Evolutionary conservation across 1,140 invertebrate genomes (phyloP).

Genomic region (Drosophila navojoa): DNA sequence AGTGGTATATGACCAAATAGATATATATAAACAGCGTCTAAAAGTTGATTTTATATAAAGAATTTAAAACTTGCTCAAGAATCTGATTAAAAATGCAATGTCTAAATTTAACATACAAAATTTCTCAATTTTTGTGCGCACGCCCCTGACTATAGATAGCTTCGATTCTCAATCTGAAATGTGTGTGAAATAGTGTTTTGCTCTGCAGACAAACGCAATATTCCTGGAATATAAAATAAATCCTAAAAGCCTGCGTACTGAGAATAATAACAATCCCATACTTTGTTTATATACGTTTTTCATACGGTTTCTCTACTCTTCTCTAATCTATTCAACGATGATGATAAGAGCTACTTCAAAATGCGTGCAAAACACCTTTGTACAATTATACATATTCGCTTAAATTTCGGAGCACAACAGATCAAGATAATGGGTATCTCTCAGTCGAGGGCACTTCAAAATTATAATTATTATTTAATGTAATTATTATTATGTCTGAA

Average conservation of each 20-base stretch:
- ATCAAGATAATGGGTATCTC: neutral
- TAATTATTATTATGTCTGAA: neutral
- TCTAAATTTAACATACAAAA: slow-evolving; percentile 35
- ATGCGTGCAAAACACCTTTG: no score
- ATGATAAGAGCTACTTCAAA: no score
- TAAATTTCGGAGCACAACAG: neutral
- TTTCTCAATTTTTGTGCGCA: slow-evolving; percentile 34
- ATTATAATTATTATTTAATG: neutral
- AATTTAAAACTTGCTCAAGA: neutral
- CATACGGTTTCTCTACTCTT: no score
- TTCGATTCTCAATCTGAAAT: neutral
- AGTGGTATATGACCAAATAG: neutral
- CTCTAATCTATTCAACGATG: no score
- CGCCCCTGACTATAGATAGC: slow-evolving; percentile 42
- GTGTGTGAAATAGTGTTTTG: neutral
- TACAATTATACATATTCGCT: no score
- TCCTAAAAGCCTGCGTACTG: no score
- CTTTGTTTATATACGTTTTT: no score
- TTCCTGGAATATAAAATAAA: no score
- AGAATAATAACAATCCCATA: no score
- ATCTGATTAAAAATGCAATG: neutral
- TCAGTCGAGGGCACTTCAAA: no score
- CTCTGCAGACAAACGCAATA: neutral
- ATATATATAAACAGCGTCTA: neutral
- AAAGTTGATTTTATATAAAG: neutral